Conservation (phyloP, 2,113 vertebrate species). For the Sciurus niger region DNA sequence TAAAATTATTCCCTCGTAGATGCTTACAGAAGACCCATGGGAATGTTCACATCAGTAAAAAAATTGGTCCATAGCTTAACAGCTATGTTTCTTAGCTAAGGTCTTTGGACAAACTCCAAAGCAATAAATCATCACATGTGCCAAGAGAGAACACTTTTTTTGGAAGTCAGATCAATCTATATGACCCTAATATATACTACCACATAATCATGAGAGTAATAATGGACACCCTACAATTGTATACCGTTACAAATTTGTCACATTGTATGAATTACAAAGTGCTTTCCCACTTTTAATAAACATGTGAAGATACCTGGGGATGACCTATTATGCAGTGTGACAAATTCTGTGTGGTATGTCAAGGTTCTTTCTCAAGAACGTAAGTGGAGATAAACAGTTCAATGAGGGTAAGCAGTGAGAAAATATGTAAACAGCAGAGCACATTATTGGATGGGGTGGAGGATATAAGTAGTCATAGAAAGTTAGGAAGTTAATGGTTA, state of each 20-base stretch:
- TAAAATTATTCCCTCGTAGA: constrained; percentile 61
- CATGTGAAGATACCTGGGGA: background rate
- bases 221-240: constrained; percentile 15
- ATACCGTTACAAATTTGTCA: background rate
- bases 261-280: background rate
- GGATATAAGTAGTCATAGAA: background rate
- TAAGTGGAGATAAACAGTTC: constrained; percentile 26
- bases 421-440: background rate
- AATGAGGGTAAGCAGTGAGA: background rate
- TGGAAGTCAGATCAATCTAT: constrained; percentile 32
- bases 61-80: constrained; percentile 54
- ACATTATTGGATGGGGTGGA: background rate
- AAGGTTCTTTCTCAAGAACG: constrained; percentile 5
- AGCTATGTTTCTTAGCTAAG: constrained; percentile 67
- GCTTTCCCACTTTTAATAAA: constrained; percentile 28
- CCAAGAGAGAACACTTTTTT: constrained; percentile 47
- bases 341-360: background rate
- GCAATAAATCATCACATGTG: constrained; percentile 68
- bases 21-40: background rate
- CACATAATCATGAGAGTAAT: background rate
- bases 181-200: constrained; percentile 33
- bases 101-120: constrained; percentile 73
- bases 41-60: constrained; percentile 52
- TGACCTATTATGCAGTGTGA: background rate
- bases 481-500: background rate